Evolutionary conservation across 2,113 vertebrate species (phyloP), one percentile per base, ranked within the genome.

Genomic region (Lynx canadensis): DNA sequence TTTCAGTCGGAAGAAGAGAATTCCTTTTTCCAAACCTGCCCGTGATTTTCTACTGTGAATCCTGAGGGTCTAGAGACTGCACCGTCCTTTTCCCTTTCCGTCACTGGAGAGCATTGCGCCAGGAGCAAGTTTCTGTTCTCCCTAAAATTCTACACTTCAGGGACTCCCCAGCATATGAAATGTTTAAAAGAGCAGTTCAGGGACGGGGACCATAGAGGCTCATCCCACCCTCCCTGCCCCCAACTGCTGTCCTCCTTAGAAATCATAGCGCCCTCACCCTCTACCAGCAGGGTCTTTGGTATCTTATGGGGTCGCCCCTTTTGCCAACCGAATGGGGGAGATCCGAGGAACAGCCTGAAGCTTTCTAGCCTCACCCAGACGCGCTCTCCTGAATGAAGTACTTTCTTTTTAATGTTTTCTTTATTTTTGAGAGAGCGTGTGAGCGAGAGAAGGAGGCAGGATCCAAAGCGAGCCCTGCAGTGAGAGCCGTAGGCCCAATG

Each of bases 41-140:
- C 21, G 14, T 78, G 52, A 52, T 93, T 95, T 91, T 95, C 85
- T 69, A 36, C 73, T 89, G 27, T 82, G 85, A 97, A 91, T 95
- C 89, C 36, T 45, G n/a, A 95, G 16, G 14, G 19, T 79, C 50
- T 85, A 31, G n/a, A 93, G 41, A 69, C 7, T 29, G 65, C 76
- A 29, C 23, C 6, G 33, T 65, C 14, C 9, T 82, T 93, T 94
- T 89, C 25, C 74, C 41, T 94, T 91, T 89, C 74, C 66, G n/a
- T 41, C 69, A 74, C 73, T 71, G 87, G 82, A 69, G 48, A 92
- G 38, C 36, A 76, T 7, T 66, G 50, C 50, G 79, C 55, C 25
- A 48, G 36, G 50, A 84, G 9, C 80, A 83, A 86, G 4, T 87
- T 68, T 5, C 41, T 76, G 12, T 66, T 90, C 14, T 74, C 41